A percentile compares a stretch with the other conserved stretches of the same genome.
Evolutionary conservation across 2,797 vertebrate genomes (phyloP).

Genomic region (Dallia pectoralis): DNA sequence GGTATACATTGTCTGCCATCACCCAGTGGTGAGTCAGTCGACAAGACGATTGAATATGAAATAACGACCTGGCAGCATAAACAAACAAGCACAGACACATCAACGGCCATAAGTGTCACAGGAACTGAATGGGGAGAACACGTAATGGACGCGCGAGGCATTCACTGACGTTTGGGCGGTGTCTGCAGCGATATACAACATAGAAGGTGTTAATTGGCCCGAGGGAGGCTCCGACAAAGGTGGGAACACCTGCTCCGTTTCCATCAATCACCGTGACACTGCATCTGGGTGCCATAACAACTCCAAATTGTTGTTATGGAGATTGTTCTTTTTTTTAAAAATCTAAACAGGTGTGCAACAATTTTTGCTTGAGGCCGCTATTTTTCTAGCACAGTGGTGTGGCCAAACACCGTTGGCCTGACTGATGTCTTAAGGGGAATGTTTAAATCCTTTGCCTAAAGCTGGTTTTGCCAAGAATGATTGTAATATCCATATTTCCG

Average conservation of each 20-base stretch:
- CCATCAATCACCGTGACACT: constrained; percentile 8
- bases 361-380: constrained; percentile 37
- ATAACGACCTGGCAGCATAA: background rate
- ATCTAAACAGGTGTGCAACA: constrained; percentile 41
- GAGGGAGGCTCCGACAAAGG: background rate
- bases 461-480: background rate
- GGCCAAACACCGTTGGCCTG: background rate
- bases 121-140: background rate
- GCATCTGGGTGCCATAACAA: constrained; percentile 4
- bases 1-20: no score
- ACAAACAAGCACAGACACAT: background rate
- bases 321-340: constrained; percentile 9
- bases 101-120: background rate
- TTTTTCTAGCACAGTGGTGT: constrained; percentile 21
- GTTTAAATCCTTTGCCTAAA: constrained; percentile 2
- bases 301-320: constrained; percentile 7
- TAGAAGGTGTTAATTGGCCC: background rate
- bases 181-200: background rate
- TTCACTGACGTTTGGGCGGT: constrained; percentile 5
- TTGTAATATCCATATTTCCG: background rate
- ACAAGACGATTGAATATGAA: background rate
- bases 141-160: background rate
- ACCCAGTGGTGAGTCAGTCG: background rate
- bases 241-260: background rate
- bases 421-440: constrained; percentile 21